phyloP scores from a whole-genome alignment of 2,113 vertebrate species.

The Pachycephala philippinensis region DNA sequence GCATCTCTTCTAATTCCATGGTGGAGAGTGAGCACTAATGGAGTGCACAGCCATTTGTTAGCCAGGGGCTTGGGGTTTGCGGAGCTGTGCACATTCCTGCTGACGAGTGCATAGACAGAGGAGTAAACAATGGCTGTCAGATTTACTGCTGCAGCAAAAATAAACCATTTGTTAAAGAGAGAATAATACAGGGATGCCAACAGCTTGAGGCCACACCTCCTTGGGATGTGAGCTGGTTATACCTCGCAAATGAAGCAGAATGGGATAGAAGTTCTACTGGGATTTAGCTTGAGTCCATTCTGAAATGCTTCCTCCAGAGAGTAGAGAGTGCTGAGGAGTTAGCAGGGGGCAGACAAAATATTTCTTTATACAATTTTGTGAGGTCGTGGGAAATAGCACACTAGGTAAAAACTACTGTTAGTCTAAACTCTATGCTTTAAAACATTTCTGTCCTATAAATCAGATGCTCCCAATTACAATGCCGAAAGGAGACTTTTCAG shows the following conservation, averaged over 20 bases:
- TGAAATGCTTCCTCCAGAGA: background rate
- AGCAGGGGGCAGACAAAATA: background rate
- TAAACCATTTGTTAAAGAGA: conserved; percentile 27
- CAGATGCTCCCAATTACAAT: background rate
- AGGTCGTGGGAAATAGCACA: background rate
- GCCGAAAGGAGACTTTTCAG: background rate
- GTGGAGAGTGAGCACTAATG: background rate
- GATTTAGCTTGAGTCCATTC: background rate
- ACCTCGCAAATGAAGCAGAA: background rate
- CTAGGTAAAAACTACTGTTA: background rate
- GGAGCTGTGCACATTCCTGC: background rate
- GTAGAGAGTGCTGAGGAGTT: background rate
- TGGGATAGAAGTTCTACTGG: background rate
- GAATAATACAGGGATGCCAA: background rate
- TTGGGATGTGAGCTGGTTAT: background rate
- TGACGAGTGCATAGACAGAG: background rate
- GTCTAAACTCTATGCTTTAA: background rate
- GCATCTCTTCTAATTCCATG: background rate
- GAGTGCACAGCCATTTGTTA: conserved; percentile 20
- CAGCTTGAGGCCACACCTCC: background rate
- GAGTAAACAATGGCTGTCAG: conserved; percentile 18
- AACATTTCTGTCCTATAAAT: background rate
- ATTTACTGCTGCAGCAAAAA: conserved; percentile 59
- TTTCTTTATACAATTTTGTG: background rate
- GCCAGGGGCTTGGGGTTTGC: background rate